These are phyloP conservation scores for Chionomys nivalis DNA, from an alignment of 2,113 vertebrate species.

Conservation along the genomic window DNA sequence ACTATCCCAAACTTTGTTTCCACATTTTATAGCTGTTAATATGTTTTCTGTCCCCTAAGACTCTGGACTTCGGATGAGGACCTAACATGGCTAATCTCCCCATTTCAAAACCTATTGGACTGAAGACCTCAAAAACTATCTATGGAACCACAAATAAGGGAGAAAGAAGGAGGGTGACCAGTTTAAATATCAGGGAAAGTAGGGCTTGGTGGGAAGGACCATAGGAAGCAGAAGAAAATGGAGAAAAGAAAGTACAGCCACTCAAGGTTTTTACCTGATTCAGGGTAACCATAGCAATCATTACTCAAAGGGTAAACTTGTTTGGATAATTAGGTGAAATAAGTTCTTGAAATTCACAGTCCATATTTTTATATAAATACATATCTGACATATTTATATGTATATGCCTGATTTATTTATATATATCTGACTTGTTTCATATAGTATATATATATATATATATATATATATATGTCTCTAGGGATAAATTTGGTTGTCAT, in stretches of 20 bases:
- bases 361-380: not conserved
- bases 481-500: not conserved
- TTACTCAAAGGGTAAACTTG: constrained; percentile 16
- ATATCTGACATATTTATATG: not conserved
- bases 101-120: not conserved
- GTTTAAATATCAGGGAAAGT: not conserved
- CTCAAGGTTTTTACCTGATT: not conserved
- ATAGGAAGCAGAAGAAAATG: not conserved
- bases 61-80: not conserved
- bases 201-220: accelerated
- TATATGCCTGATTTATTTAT: not conserved
- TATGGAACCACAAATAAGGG: not conserved
- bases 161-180: not conserved
- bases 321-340: not conserved
- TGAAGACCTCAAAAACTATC: not conserved
- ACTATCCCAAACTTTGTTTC: not conserved
- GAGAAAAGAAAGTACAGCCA: not conserved
- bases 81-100: not conserved
- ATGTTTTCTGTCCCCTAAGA: not conserved
- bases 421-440: not conserved
- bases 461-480: not conserved
- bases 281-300: not conserved
- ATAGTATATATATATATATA: not conserved
- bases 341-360: constrained; percentile 26
- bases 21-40: not conserved